A percentile compares a stretch with the other conserved stretches of the same genome.
Evolutionary conservation across 2,797 vertebrate genomes (phyloP).

Genomic region (Hemibagrus guttatus): DNA sequence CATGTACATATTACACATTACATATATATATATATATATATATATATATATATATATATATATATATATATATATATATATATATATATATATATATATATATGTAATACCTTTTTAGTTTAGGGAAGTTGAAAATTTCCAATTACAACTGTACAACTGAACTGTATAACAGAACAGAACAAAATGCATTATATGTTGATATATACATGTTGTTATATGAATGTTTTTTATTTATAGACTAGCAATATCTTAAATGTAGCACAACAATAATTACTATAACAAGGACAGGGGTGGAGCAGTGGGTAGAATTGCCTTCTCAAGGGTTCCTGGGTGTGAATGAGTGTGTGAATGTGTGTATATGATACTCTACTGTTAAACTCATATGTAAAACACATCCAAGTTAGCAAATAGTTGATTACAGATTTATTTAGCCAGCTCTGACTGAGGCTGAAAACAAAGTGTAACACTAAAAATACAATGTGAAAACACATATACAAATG

Average conservation of each 20-base stretch:
- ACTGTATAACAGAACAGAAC: background rate
- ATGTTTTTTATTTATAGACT: slow-evolving; percentile 10
- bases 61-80: no score
- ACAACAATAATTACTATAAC: background rate
- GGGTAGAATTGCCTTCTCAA: background rate
- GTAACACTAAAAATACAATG: background rate
- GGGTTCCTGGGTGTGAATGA: background rate
- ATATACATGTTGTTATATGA: no score
- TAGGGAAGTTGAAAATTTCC: no score
- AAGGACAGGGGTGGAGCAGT: background rate
- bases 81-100: no score
- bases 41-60: no score
- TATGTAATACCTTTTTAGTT: no score
- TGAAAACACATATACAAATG: background rate
- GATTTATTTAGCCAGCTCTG: background rate
- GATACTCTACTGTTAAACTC: background rate
- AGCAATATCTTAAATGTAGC: background rate
- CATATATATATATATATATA: no score
- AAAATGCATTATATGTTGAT: background rate
- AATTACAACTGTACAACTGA: no score
- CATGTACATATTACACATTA: no score
- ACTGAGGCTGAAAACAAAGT: background rate
- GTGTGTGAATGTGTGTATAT: background rate
- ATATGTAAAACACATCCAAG: background rate
- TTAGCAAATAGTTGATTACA: background rate